Evolutionary conservation across 2,113 vertebrate genomes (phyloP), one percentile per base, ranked within the genome.

Genomic region (Lepidothrix coronata): DNA sequence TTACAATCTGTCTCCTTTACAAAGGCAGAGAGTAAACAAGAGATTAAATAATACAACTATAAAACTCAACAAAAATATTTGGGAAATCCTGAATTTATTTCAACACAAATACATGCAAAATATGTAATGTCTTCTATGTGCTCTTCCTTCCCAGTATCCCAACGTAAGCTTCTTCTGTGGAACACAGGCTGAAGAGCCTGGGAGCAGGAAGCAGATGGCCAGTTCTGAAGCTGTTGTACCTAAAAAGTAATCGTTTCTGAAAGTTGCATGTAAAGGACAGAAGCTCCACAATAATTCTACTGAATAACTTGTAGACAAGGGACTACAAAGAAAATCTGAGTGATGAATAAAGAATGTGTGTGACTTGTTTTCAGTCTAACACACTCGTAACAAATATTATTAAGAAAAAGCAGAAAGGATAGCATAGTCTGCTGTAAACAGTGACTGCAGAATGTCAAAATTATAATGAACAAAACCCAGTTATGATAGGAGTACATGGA

Each of bases 201-300:
- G 3, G 3, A 35, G 7, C 0, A 0, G 57, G 61, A 78, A 81
- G 8, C 3, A 37, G 24, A 13, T 57, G 39, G 4, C 11, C 27
- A 9, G 6, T 57, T 92, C 61, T 82, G 24, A 14, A 82, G 12
- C 3, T 44, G 3, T 31, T 61, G n/a, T 23, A 48, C 19, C 8
- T 24, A 3, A 46, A 74, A 81, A 28, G 5, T 22, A 14, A 11
- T 24, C 17, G 37, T 68, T 74, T 74, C 22, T 76, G 67, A 70
- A 88, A 83, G 12, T 12, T 58, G 6, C 20, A 33, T 17, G 18
- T 19, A 35, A 55, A 75, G 17, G 39, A 67, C 12, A 75, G 77
- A 81, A 62, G 18, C 4, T 59, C 9, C 27, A 55, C 39, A 66
- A 51, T 27, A 74, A 55, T 17, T 30, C 12, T 1, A 1, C 11